phyloP scores from a whole-genome alignment of 2,888 invertebrate genomes.

The Drosophila koepferae region DNA sequence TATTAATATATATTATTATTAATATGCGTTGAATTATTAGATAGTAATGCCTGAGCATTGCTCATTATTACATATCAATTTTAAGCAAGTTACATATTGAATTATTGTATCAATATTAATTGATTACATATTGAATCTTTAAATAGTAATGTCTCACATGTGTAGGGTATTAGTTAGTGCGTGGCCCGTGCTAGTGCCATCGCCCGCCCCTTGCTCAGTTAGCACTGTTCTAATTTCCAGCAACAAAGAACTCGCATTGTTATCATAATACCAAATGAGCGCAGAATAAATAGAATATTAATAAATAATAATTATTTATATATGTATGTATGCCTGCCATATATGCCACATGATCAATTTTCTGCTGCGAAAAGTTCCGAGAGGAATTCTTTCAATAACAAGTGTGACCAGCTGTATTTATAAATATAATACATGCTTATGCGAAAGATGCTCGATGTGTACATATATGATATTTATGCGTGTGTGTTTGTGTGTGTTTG shows the following conservation, averaged over 20 bases:
- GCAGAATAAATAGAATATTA: conserved; percentile 42
- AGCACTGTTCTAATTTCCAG: conserved; percentile 64
- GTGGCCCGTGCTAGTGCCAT: conserved; percentile 3
- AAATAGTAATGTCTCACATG: not conserved
- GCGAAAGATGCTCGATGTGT: not conserved
- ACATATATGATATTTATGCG: not conserved
- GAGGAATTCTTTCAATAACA: not conserved
- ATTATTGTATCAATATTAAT: not conserved
- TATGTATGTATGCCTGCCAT: not conserved
- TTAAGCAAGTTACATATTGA: not conserved
- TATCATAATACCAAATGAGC: conserved; percentile 44
- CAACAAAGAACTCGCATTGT: conserved; percentile 39
- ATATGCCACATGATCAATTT: conserved; percentile 43
- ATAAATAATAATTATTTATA: conserved; percentile 22
- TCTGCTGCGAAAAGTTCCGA: conserved; percentile 1
- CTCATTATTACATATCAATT: not conserved
- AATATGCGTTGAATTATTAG: not conserved
- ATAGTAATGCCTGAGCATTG: not conserved
- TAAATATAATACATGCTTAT: not conserved
- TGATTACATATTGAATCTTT: too few species aligned
- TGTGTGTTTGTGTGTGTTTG: not conserved
- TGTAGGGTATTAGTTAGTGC: conserved; percentile 5
- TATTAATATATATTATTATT: not conserved
- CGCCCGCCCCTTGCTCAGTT: conserved; percentile 29
- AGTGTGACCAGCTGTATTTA: conserved; percentile 26